Percentiles rank a stretch among this genome's conserved stretches.
Conservation (phyloP, 1,140 invertebrate species). For the Delia radicum region DNA sequence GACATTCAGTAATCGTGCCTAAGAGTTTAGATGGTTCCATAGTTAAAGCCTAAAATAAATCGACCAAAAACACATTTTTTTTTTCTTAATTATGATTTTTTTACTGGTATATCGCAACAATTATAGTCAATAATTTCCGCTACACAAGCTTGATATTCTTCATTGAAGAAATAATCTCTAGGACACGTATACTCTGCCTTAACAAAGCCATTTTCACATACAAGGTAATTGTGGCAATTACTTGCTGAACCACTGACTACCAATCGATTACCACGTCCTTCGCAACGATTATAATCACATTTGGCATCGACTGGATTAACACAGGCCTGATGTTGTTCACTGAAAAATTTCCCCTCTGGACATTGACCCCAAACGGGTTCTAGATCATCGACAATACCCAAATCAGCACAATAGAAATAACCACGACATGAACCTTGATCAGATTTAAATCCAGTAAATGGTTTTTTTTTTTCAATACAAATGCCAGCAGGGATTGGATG, state of each 20-base stretch:
- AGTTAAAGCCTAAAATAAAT: too few relatives aligned
- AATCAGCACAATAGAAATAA: slow-evolving; percentile 40
- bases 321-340: slow-evolving; percentile 30
- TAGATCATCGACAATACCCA: slow-evolving; percentile 32
- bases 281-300: slow-evolving; percentile 45
- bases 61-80: too few relatives aligned
- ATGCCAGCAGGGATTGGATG: slow-evolving; percentile 34
- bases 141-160: slow-evolving; percentile 35
- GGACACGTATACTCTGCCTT: slow-evolving; percentile 33
- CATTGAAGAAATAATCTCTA: slow-evolving; percentile 45
- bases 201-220: slow-evolving; percentile 34
- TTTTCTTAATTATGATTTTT: too few relatives aligned
- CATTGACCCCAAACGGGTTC: slow-evolving; percentile 42
- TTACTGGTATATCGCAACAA: slow-evolving; percentile 37
- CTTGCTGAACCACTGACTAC: slow-evolving; percentile 41
- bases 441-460: slow-evolving; percentile 25
- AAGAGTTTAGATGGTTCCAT: too few relatives aligned
- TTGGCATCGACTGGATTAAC: slow-evolving; percentile 32
- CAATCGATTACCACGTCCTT: slow-evolving; percentile 42
- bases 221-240: slow-evolving; percentile 43
- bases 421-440: slow-evolving; percentile 46
- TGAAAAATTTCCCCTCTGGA: slow-evolving; percentile 39
- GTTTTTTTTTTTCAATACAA: background rate
- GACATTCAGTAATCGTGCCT: too few relatives aligned
- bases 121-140: slow-evolving; percentile 39